Conservation (phyloP, 2,113 vertebrate species). For the Syrmaticus mikado region DNA sequence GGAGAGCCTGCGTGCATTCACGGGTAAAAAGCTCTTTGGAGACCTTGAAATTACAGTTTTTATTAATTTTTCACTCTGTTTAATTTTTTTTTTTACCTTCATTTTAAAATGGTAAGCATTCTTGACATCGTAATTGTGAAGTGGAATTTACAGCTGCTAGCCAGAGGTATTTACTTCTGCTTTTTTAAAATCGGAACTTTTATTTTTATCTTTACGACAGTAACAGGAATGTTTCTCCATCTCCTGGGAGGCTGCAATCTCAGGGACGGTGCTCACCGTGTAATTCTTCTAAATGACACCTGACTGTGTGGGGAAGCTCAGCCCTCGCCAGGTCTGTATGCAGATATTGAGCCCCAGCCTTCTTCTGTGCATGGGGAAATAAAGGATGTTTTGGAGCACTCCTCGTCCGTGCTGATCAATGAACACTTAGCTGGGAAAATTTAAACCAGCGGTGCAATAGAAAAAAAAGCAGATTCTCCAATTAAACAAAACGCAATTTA, state of each 20-base stretch:
- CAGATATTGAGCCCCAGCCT: not conserved
- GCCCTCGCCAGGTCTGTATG: not conserved
- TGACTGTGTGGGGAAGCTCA: not conserved
- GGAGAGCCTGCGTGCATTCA: not conserved
- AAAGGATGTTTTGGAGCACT: not conserved
- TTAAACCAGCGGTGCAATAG: not conserved
- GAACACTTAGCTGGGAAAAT: not conserved
- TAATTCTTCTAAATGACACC: not conserved
- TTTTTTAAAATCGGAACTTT: not conserved
- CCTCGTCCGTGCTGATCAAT: not conserved
- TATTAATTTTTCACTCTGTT: slow-evolving; percentile 41
- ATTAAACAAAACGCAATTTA: not conserved
- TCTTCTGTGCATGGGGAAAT: not conserved
- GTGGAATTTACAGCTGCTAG: not conserved
- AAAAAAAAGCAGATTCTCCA: not conserved
- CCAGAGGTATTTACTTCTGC: not conserved
- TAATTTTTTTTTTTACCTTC: slow-evolving; percentile 29
- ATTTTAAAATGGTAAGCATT: not conserved
- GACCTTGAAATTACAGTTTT: slow-evolving; percentile 26
- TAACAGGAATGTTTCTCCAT: not conserved
- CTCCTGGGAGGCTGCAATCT: not conserved
- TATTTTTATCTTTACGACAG: not conserved
- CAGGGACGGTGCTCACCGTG: not conserved
- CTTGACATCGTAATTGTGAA: not conserved
- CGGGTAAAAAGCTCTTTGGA: not conserved